These are phyloP conservation scores for Oscheius myriophilus DNA, from an alignment of 2,888 invertebrate genomes.

Conservation along the genomic window DNA sequence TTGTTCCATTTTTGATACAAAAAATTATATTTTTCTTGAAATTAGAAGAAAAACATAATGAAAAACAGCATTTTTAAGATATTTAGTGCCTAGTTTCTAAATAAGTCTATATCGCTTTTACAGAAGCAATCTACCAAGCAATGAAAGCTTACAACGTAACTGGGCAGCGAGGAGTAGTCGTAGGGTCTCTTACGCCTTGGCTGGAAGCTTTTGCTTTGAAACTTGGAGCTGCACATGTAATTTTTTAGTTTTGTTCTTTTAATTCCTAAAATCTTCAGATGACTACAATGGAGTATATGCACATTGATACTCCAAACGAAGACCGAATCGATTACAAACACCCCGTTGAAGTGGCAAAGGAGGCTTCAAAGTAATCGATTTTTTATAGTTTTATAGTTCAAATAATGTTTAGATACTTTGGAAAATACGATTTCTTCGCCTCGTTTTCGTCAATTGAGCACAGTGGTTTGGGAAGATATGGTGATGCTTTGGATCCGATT, in stretches of 20 bases:
- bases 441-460: conserved; percentile 28
- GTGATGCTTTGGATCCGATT: conserved; percentile 25
- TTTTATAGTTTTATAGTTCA: not conserved
- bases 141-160: conserved; percentile 30
- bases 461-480: conserved; percentile 30
- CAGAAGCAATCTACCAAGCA: conserved; percentile 32
- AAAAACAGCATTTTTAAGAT: too few relatives aligned
- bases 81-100: too few relatives aligned
- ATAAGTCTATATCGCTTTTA: too few relatives aligned
- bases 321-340: conserved; percentile 4
- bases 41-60: too few relatives aligned
- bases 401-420: conserved; percentile 10
- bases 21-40: too few relatives aligned
- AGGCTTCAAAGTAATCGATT: not conserved
- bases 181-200: conserved; percentile 47
- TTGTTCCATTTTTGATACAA: too few relatives aligned
- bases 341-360: conserved; percentile 17
- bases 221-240: conserved; percentile 29
- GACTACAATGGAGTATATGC: conserved; percentile 22
- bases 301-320: conserved; percentile 1
- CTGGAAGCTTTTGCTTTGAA: conserved; percentile 39
- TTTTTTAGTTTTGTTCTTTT: too few relatives aligned
- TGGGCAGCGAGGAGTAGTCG: conserved; percentile 33
- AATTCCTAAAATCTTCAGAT: not conserved
- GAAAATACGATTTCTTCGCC: conserved; percentile 19